Conservation (phyloP, 2,888 invertebrate species). For the Stenodema calcarata region DNA sequence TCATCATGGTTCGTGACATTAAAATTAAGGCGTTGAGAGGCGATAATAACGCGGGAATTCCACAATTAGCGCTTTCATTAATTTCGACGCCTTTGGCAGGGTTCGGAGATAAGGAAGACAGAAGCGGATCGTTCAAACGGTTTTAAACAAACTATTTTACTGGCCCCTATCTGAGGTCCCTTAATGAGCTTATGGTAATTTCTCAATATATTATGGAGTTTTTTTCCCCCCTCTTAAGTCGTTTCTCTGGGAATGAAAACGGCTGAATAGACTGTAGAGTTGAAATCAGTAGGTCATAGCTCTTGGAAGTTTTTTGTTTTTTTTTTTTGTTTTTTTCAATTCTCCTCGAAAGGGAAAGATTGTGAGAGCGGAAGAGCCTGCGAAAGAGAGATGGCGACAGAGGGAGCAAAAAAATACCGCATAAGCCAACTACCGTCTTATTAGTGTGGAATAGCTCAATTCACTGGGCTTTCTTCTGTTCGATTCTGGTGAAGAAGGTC, state of each 20-base stretch:
- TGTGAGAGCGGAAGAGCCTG: not conserved
- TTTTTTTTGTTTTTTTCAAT: no score
- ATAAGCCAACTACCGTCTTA: constrained; percentile 13
- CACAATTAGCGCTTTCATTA: not conserved
- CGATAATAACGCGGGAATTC: not conserved
- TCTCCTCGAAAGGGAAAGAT: not conserved
- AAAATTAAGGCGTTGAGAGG: not conserved
- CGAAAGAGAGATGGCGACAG: not conserved
- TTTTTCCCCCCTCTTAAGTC: not conserved
- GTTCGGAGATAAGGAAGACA: not conserved
- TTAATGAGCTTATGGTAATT: constrained; percentile 4
- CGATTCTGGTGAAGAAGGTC: not conserved
- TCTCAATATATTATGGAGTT: not conserved
- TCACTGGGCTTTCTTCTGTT: not conserved
- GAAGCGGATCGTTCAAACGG: not conserved
- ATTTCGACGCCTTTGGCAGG: not conserved
- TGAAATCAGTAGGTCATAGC: constrained; percentile 8
- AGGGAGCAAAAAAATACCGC: not conserved
- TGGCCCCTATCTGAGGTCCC: not conserved
- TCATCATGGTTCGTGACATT: not conserved
- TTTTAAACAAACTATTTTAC: not conserved
- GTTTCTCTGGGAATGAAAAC: not conserved
- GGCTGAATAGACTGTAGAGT: not conserved
- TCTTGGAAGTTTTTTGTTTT: not conserved
- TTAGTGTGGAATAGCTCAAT: constrained; percentile 13